Evolutionary conservation across 2,888 invertebrate species (phyloP).

Genomic region (Lasioglossum morio): DNA sequence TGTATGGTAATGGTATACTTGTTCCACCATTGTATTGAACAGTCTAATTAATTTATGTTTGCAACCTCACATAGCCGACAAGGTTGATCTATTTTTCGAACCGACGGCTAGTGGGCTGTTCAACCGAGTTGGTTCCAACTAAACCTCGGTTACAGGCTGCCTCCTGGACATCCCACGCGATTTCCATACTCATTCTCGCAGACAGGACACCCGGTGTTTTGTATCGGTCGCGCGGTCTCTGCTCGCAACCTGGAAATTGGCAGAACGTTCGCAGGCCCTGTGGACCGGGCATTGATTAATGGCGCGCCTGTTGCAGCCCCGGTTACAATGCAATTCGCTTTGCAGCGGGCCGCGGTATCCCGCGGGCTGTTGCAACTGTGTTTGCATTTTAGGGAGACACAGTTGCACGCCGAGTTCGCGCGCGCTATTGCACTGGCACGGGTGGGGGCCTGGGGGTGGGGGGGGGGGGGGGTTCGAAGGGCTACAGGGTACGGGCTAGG

Average conservation of each 20-base stretch:
- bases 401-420: background rate
- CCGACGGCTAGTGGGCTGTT: background rate
- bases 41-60: background rate
- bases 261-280: slow-evolving; percentile 77
- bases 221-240: slow-evolving; percentile 50
- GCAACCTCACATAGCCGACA: background rate
- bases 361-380: slow-evolving; percentile 47
- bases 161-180: background rate
- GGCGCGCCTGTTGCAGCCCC: slow-evolving; percentile 84
- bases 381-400: slow-evolving; percentile 50
- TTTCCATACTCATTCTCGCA: slow-evolving; percentile 42
- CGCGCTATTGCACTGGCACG: background rate
- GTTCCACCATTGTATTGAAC: background rate
- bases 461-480: background rate
- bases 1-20: background rate
- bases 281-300: slow-evolving; percentile 84
- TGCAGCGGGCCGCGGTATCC: slow-evolving; percentile 61
- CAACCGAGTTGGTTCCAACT: background rate
- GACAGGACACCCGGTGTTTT: slow-evolving; percentile 48
- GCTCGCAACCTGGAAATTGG: slow-evolving; percentile 78
- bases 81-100: background rate
- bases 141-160: background rate
- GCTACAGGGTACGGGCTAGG: background rate
- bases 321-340: slow-evolving; percentile 85
- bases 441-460: slow-evolving; percentile 6